Conservation (phyloP, 1,140 invertebrate genomes). For the Elymnias hypermnestra region DNA sequence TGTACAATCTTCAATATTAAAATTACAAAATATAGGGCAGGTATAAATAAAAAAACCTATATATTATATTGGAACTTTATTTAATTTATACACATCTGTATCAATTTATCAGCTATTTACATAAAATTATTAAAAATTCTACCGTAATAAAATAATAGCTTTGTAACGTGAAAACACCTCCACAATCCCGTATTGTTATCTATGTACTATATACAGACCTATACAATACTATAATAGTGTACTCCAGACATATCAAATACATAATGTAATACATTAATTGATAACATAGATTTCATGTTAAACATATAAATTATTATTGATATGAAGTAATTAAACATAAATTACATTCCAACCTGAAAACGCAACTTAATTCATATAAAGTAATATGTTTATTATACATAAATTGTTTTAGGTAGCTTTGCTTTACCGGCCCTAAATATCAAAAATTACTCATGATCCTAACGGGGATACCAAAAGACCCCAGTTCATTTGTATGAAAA, state of each 20-base stretch:
- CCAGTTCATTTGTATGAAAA: too few relatives aligned
- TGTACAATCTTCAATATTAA: too few relatives aligned
- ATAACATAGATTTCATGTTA: conserved; percentile 9
- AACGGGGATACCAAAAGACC: too few relatives aligned
- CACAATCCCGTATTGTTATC: conserved; percentile 29
- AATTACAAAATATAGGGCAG: too few relatives aligned
- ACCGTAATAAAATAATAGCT: conserved; percentile 66
- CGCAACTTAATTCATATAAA: too few relatives aligned
- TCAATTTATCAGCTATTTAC: conserved; percentile 59
- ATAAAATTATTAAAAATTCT: conserved; percentile 58
- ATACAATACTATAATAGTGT: conserved; percentile 23
- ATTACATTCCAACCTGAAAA: conserved; percentile 6
- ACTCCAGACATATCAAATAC: conserved; percentile 14
- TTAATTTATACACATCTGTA: conserved; percentile 64
- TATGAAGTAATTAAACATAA: background rate
- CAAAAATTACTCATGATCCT: too few relatives aligned
- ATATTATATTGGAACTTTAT: conserved; percentile 47
- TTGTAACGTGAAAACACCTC: conserved; percentile 32
- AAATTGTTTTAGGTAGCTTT: too few relatives aligned
- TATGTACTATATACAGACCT: conserved; percentile 31
- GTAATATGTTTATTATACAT: too few relatives aligned
- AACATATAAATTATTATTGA: conserved; percentile 11
- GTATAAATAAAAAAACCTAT: conserved; percentile 12
- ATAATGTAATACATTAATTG: conserved; percentile 6
- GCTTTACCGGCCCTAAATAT: too few relatives aligned